Evolutionary conservation across 1,140 invertebrate species (phyloP), one percentile per base, ranked within the genome.

Genomic region (Macrocentrus cingulum): DNA sequence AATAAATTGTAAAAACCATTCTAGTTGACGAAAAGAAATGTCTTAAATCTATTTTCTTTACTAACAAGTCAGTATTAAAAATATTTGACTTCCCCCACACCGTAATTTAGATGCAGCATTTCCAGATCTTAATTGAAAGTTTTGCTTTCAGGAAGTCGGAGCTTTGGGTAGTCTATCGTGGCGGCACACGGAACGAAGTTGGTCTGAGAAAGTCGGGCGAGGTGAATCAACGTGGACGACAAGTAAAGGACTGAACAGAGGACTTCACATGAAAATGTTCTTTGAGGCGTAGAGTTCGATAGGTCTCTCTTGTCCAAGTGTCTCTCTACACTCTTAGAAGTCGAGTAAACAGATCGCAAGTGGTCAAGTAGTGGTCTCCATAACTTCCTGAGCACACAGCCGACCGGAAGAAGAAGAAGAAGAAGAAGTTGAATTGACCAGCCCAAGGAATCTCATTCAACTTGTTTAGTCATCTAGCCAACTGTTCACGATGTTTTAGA

Each of bases 371-470:
- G 16, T 25, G 25, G 23, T 15, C 11, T 25, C 46, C 11, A 16
- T 2, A 32, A 32, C 46, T 49, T 32, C 15, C 46, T 15, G 13
- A 49, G 34, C 11, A 34, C n/a, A 15, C 11, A 15, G 19, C 18
- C n/a, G 8, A 22, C 20, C 8, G 13, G 8, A 46, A 46, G 16
- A 44, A 44, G n/a, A n/a, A n/a, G n/a, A n/a, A n/a, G n/a, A n/a
- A n/a, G n/a, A n/a, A n/a, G 22, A 46, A 46, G 44, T 46, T 46
- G 18, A 46, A 46, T 46, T 46, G 44, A 11, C 20, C 9, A 23
- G 13, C 5, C 19, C 6, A 23, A 5, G 41, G 18, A 46, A 18
- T 25, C 25, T 29, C 25, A 29, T 34, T 15, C 15, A 5, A 16
- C 18, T 49, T 25, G 4, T 49, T n/a, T 5, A 49, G 18, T 16